Base-by-base conservation (phyloP, 2,888 invertebrate genomes). In the Thecophora atra region DNA sequence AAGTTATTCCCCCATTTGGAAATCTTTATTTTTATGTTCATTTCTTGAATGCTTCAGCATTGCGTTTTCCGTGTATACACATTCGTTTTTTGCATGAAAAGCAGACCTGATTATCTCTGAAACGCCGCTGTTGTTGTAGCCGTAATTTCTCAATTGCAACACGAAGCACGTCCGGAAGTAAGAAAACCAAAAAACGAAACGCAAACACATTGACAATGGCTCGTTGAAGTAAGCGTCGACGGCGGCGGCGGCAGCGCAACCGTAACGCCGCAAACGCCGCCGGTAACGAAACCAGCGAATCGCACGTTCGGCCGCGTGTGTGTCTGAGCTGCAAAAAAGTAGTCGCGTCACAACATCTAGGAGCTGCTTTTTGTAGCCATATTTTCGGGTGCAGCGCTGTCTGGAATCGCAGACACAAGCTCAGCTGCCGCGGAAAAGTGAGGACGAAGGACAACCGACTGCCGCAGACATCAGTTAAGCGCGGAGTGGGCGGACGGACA, bases 331-430 rank as follows among this genome's bases (percentile, higher is more conserved):
- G 62, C 17, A 28, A 4, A 47, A 42, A 21, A 21, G 4, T 15
- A 28, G 17, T 37, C 37, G 17, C 37, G 62, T 21, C 62, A 37
- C 24, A 37, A 26, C 26, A 26, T 56, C 26, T 3, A 26, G 26
- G 21, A 56, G 24, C 26, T 56, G 11, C 24, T 56, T 54, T 56
- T 26, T 21, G 56, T 17, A 13, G 8, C 26, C 8, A 30, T 60
- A 47, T 44, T 64, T 47, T 47, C 1, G 52, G 19, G 28, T 11
- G 47, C 62, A 30, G 24, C 42, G 3, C n/a, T 51, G 65, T 65
- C 65, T 51, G 52, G 51, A 52, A 68, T 42, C 44, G 58, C 44
- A 37, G 58, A 68, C 56, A 47, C 58, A 68, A 44, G 24, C 26
- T 42, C 56, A 21, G 44, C 37, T 11, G 37, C 11, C 37, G 37